Base-by-base conservation (phyloP, 2,888 invertebrate species). In the Melinaea menophilus region DNA sequence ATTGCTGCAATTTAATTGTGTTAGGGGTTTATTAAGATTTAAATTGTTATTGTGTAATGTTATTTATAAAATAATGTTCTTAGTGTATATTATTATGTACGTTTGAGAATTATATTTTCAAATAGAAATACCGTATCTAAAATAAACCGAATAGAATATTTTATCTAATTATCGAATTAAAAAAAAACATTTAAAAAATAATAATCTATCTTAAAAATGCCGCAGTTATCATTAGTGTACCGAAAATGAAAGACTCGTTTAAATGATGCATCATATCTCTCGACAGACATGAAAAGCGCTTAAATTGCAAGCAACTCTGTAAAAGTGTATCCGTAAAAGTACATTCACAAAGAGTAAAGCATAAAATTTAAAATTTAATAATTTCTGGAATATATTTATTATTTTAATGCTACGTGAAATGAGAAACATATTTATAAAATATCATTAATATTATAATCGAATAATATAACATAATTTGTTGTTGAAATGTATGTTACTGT, bases 161-260 rank as follows among this genome's bases (percentile, higher is more conserved):
- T 9, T 9, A 9, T 41, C 41, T 41, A 41, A 41, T 41, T 9
- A 9, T 41, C 9, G 9, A 11, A 5, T 41, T 41, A 9, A 9
- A 41, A 41, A n/a, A 41, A 41, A 5, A 41, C 41, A 41, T 41
- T 7, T 9, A 11, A 5, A 2, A 3, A 9, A 9, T 3, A 41
- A 9, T 9, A 41, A 68, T 51, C 62, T 62, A 68, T 67, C 66
- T 61, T 63, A 63, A 66, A 61, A 63, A 64, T 62, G 71, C 64
- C 67, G 69, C 54, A 57, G 70, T 69, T 71, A 67, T 75, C 73
- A 73, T 74, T 73, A 74, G 68, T 63, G 64, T 60, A 55, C 62
- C 58, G 64, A 61, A 63, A 62, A 66, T 55, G 64, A 56, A 58
- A 48, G 45, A 58, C 58, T 45, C 13, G 59, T 56, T 47, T 51